Conservation (phyloP, 2,113 vertebrate species). For the Arvicanthis niloticus region DNA sequence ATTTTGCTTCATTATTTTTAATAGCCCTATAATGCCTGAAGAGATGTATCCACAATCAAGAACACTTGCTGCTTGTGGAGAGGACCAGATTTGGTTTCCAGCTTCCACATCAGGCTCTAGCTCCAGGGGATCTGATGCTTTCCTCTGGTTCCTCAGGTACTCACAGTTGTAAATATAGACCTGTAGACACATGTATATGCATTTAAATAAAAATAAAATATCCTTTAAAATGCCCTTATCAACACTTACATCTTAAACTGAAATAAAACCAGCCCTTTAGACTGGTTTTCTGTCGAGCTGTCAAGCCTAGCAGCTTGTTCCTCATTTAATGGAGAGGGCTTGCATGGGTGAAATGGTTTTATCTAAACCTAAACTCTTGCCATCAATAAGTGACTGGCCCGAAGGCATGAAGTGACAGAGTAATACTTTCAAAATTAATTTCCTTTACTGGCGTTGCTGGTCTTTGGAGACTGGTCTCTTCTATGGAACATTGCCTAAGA, state of each 20-base stretch:
- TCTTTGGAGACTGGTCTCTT: constrained; percentile 87
- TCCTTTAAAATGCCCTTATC: constrained; percentile 59
- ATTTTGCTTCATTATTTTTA: constrained; percentile 36
- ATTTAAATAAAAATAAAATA: no score
- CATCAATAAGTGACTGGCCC: constrained; percentile 90
- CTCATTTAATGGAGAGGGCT: constrained; percentile 88
- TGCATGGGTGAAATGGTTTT: constrained; percentile 95
- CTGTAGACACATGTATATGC: neutral
- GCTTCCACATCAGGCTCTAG: neutral
- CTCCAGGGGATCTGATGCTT: neutral
- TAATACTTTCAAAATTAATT: constrained; percentile 96
- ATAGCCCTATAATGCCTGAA: neutral
- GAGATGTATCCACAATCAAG: neutral
- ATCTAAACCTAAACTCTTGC: constrained; percentile 88
- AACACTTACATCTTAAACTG: constrained; percentile 83
- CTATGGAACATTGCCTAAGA: constrained; percentile 88
- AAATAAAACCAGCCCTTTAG: constrained; percentile 86
- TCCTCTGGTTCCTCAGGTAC: neutral
- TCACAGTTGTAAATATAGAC: neutral
- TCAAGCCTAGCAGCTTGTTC: constrained; percentile 91
- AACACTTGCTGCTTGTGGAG: neutral
- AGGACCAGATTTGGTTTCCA: no score
- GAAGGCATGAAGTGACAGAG: constrained; percentile 93
- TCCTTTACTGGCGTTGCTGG: constrained; percentile 91
- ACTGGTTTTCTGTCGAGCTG: constrained; percentile 91